Base-by-base conservation (phyloP, 1,140 invertebrate species). In the Diabrotica undecimpunctata region DNA sequence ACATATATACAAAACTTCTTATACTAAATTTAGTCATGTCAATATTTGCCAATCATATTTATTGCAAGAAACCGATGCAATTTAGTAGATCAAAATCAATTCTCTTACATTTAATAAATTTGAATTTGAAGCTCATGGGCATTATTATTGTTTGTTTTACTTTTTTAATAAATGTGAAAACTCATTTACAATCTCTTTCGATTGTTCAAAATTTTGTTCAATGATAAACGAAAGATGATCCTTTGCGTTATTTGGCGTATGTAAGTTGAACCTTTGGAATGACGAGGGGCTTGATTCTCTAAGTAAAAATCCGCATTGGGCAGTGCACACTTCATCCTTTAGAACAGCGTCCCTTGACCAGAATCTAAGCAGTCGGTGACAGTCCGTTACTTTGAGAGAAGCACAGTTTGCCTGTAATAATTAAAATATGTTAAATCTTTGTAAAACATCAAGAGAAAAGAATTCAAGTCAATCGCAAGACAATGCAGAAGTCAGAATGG, bases 281-380 rank as follows among this genome's bases (percentile, higher is more conserved):
- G 65, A 50, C 35, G 66, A 38, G 36, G 50, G 66, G 12, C 79
- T 72, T 0, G 78, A 74, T 46, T 79, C 75, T 37, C 83, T 76
- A 10, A 86, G 73, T 52, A 86, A 77, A 66, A 85, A 87, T 11
- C 89, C 89, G 74, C 94, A 96, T 80, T 96, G 94, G 0, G 93
- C 91, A n/a, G 91, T 90, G 78, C 94, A 96, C 0, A 95, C 91
- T 70, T 93, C 91, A 72, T 96, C 94, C 4, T 87, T 83, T 25
- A 93, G 76, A 25, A 96, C 90, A 0, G 88, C 89, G 54, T 94
- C 91, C 51, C 87, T 85, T 36, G 90, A 87, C 79, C 91, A 93
- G 79, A 94, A 90, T 35, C 88, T 84, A 25, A 92, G 80, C 46
- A 96, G 81, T 70, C 91, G 88, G 46, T 86, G 86, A 77, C 94